Base-by-base conservation (phyloP, 2,888 invertebrate genomes). In the Lithophane ornitopus region DNA sequence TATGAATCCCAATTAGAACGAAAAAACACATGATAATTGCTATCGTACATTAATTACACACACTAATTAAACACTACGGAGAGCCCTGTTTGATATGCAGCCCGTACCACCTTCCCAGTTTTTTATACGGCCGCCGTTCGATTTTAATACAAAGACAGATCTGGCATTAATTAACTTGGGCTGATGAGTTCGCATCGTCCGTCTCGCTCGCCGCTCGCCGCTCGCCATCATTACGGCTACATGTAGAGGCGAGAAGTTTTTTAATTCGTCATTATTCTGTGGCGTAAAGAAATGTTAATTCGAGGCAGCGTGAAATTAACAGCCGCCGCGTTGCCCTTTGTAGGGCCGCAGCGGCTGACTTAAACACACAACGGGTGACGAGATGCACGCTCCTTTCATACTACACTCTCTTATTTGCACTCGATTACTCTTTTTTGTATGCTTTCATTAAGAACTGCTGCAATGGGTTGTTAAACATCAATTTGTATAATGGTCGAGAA, bases 251-350 rank as follows among this genome's bases (percentile, higher is more conserved):
- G 94, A 95, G 96, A 94, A 91, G 93, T 94, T 96, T 96, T 96
- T 96, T 96, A 96, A 96, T 96, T 96, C 94, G 95, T 96, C 95
- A 96, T 96, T 96, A 96, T 96, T 95, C 94, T 95, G 94, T 96
- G 96, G 96, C 96, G 96, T 96, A 96, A 96, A 96, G 97, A 97
- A 97, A 97, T 97, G 96, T 97, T 97, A 97, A 97, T 97, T 97
- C 94, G 96, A 96, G 95, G 94, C 95, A 93, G 96, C 97, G 97
- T 97, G 97, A 97, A 97, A 97, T 97, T 96, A 97, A 97, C 95
- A 96, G 95, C 95, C 94, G 96, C 95, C 92, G 95, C 92, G 90
- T 90, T 91, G 94, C 93, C 94, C 95, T 96, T 96, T 96, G 96
- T 96, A 93, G 93, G 94, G 88, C 95, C 94, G 95, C 95, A 92